Base-by-base conservation (phyloP, 64 coral and sea anemone genomes). In the Montipora capricornis region DNA sequence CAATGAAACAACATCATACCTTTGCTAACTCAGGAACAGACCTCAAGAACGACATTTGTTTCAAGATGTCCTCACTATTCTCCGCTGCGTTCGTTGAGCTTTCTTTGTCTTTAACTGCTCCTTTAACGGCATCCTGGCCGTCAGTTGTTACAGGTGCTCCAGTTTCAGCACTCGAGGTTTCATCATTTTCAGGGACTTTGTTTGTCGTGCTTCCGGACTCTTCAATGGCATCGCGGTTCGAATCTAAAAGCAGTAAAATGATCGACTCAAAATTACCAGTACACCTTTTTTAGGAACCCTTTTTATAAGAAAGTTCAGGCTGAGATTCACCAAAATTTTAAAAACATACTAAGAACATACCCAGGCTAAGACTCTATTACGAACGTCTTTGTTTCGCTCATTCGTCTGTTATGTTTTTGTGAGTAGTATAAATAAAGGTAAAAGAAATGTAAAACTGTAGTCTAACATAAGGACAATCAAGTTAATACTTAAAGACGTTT, bases 141-240 rank as follows among this genome's bases (percentile, higher is more conserved):
- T 95, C 57, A 80, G 61, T 10, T 83, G 44, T 17, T 92, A 59
- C 59, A 66, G 82, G 46, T 79, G 82, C 62, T 47, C 84, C 8
- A 92, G 11, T 9, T 88, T 90, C 89, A 2, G 79, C 20, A 14
- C 87, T 87, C 49, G n/a, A 47, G 0, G 89, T 24, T 19, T n/a
- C 77, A 47, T 89, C 82, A 67, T 92, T 74, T 52, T 68, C 83
- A 6, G 66, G 5, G 6, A 6, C 73, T 77, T 84, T 70, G n/a
- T 20, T 20, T 17, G 24, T 16, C 4, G 90, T 62, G 29, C 80
- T 76, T 24, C 58, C 66, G 17, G 79, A 74, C 11, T 94, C n/a
- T 22, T 96, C 92, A 81, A 88, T 52, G 15, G 78, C 50, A 77
- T 95, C 84, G 15, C 76, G 81, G 16, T 90, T 80, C 11, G 59